These are phyloP conservation scores for Calameuta pallipes DNA, from an alignment of 2,888 invertebrate genomes.

Conservation along the genomic window DNA sequence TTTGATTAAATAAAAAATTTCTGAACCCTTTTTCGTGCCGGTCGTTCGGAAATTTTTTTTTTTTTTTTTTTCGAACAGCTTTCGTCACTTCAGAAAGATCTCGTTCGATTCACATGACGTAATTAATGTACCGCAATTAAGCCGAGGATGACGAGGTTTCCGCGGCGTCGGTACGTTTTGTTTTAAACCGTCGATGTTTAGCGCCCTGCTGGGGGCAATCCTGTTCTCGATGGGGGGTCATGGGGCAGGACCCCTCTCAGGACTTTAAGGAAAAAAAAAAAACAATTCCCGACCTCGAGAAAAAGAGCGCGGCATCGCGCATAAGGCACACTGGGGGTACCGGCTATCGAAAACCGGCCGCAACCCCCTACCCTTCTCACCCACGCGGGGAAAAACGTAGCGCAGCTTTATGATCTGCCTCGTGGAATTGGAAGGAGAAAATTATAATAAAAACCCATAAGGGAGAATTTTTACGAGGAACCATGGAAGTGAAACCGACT, in stretches of 20 bases:
- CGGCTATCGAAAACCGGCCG: not conserved
- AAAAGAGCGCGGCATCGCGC: not conserved
- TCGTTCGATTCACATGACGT: constrained; percentile 29
- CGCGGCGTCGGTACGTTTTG: constrained; percentile 60
- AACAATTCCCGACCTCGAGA: not conserved
- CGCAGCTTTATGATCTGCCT: constrained; percentile 2
- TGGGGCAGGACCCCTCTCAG: constrained; percentile 30
- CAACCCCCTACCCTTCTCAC: constrained; percentile 12
- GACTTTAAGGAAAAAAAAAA: not conserved
- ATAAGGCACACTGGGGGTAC: not conserved
- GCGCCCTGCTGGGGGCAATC: constrained; percentile 65
- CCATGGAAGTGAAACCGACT: not conserved
- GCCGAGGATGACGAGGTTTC: constrained; percentile 55
- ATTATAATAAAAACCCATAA: not conserved
- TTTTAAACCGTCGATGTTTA: constrained; percentile 61
- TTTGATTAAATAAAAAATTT: too few species aligned
- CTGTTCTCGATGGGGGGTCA: constrained; percentile 59
- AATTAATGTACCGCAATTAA: constrained; percentile 65
- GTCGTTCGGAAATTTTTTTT: not conserved
- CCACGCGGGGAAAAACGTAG: constrained; percentile 23
- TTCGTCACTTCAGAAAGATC: not conserved
- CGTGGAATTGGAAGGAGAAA: constrained; percentile 1
- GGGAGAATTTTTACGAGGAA: constrained; percentile 3
- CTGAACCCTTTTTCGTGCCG: not conserved
- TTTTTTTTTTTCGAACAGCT: not conserved